Evolutionary conservation across 2,888 invertebrate species (phyloP), one percentile per base, ranked within the genome.

Genomic region (Phengaris arion): DNA sequence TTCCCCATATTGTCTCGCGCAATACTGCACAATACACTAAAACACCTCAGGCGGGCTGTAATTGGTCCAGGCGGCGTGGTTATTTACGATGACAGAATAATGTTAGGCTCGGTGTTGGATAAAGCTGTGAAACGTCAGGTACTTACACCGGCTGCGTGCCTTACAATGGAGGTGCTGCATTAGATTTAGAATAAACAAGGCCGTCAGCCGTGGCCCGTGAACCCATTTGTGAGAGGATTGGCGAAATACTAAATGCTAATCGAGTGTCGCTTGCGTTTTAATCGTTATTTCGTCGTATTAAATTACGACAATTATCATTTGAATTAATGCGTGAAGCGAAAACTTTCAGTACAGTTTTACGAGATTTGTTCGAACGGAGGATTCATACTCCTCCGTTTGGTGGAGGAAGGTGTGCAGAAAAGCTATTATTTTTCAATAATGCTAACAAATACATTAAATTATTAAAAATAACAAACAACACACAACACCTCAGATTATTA

Each of bases 161-260:
- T 80, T 82, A 89, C 87, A 89, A 89, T 83, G 88, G 54, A 9
- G 35, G 35, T 35, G 35, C 3, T 35, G 35, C 35, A 35, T 10
- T 2, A 5, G 12, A 5, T 89, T 90, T 90, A 88, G 84, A 89
- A 89, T 89, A 90, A 89, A 35, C 35, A 35, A 35, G 35, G 35
- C 35, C 35, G 35, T 35, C 35, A 35, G 2, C 35, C 35, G 35
- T 35, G 35, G 35, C 35, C 35, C 35, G 35, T 35, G 35, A 35
- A 35, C 35, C 35, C 4, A 35, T 35, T 35, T 35, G 35, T 35
- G 89, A 90, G 89, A 55, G n/a, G 55, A 57, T 64, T 70, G 54
- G 72, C 59, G 73, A 73, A 73, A 76, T 76, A 51, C 59, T 76
- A 73, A 73, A 76, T 76, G 59, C 59, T 76, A 73, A 64, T 73